Conservation (phyloP, 2,888 invertebrate species). For the Phasia obesa region DNA sequence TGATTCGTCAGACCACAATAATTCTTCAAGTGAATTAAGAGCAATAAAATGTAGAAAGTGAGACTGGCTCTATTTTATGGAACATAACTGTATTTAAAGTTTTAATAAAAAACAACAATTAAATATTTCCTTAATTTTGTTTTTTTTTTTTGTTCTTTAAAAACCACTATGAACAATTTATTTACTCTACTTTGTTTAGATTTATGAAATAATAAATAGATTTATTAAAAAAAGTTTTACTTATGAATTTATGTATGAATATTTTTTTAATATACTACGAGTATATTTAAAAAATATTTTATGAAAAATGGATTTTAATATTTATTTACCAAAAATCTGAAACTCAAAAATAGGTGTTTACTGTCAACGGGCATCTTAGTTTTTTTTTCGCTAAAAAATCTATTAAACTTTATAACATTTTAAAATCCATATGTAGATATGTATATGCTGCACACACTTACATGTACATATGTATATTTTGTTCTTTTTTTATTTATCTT, state of each 20-base stretch:
- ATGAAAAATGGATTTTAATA: neutral
- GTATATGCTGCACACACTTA: too few species aligned
- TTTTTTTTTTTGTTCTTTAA: neutral
- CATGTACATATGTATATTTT: conserved; percentile 2
- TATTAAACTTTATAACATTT: conserved; percentile 66
- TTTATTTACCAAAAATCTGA: conserved; percentile 1
- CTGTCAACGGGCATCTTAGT: conserved; percentile 52
- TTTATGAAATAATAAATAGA: neutral
- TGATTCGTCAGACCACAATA: too few species aligned
- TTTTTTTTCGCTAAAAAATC: conserved; percentile 39
- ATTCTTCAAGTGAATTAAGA: too few species aligned
- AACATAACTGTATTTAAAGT: too few species aligned
- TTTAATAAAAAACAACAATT: neutral
- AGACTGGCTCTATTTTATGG: too few species aligned
- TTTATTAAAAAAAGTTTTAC: neutral
- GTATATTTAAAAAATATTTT: neutral
- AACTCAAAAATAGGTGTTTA: conserved; percentile 31
- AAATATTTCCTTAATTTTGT: neutral
- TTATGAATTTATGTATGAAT: neutral
- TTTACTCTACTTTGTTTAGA: neutral
- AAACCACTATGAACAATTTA: neutral
- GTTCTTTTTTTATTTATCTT: neutral
- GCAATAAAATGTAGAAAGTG: too few species aligned
- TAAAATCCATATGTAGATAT: conserved; percentile 8
- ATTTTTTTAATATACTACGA: neutral